These are phyloP conservation scores for Elysia crispata DNA, from an alignment of 2,888 invertebrate species.

Conservation along the genomic window DNA sequence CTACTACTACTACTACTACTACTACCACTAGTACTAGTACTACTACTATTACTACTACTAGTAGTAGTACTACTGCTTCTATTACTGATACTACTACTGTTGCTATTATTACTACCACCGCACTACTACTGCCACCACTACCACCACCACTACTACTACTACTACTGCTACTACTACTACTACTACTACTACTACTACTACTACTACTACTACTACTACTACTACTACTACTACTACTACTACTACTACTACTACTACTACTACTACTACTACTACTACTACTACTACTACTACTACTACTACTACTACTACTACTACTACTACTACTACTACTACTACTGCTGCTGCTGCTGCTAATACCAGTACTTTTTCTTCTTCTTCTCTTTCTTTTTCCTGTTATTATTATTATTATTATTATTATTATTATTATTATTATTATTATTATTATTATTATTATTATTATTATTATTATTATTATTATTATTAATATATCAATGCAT, in stretches of 20 bases:
- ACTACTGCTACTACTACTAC: conserved; percentile 17
- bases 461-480: too few species aligned
- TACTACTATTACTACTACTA: conserved; percentile 41
- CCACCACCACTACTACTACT: conserved; percentile 27
- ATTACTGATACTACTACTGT: conserved; percentile 47
- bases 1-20: conserved; percentile 31
- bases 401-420: too few species aligned
- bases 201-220: neutral
- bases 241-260: conserved; percentile 33
- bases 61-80: conserved; percentile 46
- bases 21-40: conserved; percentile 31
- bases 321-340: conserved; percentile 48
- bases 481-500: neutral
- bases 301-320: conserved; percentile 49
- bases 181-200: conserved; percentile 7
- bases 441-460: too few species aligned
- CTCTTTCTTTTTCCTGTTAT: neutral
- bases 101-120: conserved; percentile 44
- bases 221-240: conserved; percentile 30
- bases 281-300: conserved; percentile 47
- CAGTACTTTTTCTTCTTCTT: conserved; percentile 20
- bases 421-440: too few species aligned
- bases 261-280: conserved; percentile 42
- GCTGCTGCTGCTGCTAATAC: conserved; percentile 40
- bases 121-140: conserved; percentile 45